These are phyloP conservation scores for Blastomussa wellsi DNA, from an alignment of 92 coral and sea anemone species.

Conservation along the genomic window DNA sequence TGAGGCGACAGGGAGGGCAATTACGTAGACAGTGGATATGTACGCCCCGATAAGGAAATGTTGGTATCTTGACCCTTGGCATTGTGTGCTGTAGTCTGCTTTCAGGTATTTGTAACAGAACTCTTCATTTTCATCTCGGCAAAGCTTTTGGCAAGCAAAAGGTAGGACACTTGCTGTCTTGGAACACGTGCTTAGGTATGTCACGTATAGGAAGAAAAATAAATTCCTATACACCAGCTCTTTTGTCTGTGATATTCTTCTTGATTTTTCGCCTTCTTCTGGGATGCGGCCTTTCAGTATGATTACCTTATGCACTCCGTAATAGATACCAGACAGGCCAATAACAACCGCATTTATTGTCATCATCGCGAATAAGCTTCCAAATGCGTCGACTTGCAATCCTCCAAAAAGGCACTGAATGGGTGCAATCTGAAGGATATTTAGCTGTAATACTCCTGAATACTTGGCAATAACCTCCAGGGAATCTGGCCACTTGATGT, in stretches of 20 bases:
- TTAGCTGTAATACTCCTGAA: background rate
- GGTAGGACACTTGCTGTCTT: background rate
- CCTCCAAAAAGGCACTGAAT: background rate
- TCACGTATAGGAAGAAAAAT: background rate
- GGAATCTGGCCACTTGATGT: background rate
- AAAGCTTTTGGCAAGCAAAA: background rate
- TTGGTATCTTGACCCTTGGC: background rate
- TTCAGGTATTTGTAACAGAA: background rate
- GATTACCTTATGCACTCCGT: background rate
- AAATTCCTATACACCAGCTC: background rate
- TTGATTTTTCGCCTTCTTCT: background rate
- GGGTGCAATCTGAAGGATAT: background rate
- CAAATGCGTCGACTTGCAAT: background rate
- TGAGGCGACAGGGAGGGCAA: conserved; percentile 2
- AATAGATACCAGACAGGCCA: background rate
- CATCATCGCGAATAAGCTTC: background rate
- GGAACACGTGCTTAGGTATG: background rate
- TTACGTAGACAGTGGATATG: background rate
- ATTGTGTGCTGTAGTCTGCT: background rate
- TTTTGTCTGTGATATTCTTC: background rate
- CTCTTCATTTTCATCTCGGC: background rate
- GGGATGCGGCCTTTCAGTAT: background rate
- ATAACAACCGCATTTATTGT: background rate
- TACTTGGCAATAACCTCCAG: background rate
- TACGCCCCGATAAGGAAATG: background rate